Evolutionary conservation across 2,888 invertebrate species (phyloP).

Genomic region (Dolichopus griseipennis): DNA sequence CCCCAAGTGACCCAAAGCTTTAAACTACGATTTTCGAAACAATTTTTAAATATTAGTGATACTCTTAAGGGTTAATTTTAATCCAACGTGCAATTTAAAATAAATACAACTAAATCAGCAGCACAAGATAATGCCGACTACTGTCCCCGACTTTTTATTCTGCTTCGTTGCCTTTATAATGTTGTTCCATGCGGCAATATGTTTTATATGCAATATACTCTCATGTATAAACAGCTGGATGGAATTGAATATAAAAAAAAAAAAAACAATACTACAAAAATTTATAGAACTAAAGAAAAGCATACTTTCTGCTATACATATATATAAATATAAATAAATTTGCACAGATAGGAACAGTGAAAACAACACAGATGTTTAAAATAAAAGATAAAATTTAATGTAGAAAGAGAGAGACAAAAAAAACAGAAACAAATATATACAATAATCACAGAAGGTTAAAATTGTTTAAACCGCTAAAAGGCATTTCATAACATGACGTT

Average conservation of each 20-base stretch:
- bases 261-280: not conserved
- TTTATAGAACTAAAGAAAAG: not conserved
- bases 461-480: conserved; percentile 3
- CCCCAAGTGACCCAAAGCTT: no score
- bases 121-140: no score
- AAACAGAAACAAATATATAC: not conserved
- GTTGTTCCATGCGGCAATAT: no score
- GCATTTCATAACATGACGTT: not conserved
- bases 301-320: not conserved
- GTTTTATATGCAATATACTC: not conserved
- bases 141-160: not conserved
- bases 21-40: no score
- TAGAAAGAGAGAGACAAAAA: not conserved
- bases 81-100: no score
- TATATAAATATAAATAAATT: not conserved
- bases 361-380: not conserved
- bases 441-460: not conserved
- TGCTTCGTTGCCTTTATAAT: not conserved
- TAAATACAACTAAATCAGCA: no score
- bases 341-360: not conserved
- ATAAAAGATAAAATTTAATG: not conserved
- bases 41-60: no score
- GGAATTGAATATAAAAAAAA: not conserved
- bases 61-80: no score
- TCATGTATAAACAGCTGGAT: not conserved